phyloP scores from a whole-genome alignment of 2,888 invertebrate species.

The Teleogryllus oceanicus region DNA sequence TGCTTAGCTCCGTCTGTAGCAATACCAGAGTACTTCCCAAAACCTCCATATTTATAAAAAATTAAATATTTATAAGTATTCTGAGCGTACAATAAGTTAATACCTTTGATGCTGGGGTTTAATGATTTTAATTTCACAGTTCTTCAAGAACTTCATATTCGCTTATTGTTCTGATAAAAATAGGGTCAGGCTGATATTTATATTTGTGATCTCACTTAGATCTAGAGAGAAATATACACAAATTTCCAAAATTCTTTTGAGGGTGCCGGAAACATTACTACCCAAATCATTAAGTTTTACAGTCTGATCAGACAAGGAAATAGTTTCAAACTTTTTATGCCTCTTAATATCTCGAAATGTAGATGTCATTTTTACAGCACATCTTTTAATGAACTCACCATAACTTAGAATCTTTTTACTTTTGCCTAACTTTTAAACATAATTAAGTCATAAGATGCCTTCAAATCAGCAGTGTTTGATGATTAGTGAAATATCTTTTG shows the following conservation, averaged over 20 bases:
- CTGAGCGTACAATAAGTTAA: not conserved
- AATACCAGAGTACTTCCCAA: not conserved
- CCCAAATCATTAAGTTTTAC: slow-evolving; percentile 23
- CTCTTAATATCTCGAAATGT: not conserved
- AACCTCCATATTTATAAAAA: not conserved
- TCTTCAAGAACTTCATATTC: slow-evolving; percentile 19
- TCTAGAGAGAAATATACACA: not conserved
- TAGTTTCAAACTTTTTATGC: not conserved
- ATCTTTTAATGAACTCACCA: slow-evolving; percentile 1
- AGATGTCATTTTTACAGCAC: not conserved
- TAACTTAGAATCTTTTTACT: not conserved
- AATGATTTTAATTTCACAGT: not conserved
- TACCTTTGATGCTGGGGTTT: slow-evolving; percentile 12
- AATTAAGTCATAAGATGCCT: slow-evolving; percentile 19
- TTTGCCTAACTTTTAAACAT: not conserved
- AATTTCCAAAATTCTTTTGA: not conserved
- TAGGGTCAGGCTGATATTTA: not conserved
- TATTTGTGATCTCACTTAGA: not conserved
- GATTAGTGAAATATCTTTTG: slow-evolving; percentile 18
- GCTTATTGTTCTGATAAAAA: slow-evolving; percentile 3
- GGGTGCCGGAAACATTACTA: not conserved
- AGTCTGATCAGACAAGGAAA: slow-evolving; percentile 21
- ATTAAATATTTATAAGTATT: no score
- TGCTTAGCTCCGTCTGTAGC: not conserved
- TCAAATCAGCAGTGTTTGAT: not conserved